Conservation (phyloP, 1,140 invertebrate species). For the Tetragnatha versicolor region DNA sequence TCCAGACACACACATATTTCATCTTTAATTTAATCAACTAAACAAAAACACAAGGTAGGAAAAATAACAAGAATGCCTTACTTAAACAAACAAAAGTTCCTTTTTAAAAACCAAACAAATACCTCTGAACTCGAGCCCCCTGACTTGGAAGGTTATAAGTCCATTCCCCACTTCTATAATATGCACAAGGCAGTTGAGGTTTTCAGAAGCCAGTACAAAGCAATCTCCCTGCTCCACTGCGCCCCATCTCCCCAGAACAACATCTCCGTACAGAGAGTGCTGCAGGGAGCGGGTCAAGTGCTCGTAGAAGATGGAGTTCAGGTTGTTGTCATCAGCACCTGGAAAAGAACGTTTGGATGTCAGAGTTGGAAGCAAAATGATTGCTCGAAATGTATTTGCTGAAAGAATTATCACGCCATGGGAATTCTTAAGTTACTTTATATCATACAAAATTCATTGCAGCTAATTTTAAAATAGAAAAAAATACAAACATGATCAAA, state of each 20-base stretch:
- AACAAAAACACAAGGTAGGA: background rate
- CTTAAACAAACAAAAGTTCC: too few relatives aligned
- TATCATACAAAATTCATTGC: too few relatives aligned
- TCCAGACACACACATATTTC: background rate
- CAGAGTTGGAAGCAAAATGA: background rate
- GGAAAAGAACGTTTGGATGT: constrained; percentile 41
- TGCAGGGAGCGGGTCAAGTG: constrained; percentile 96
- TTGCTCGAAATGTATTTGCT: background rate
- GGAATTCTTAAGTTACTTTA: background rate
- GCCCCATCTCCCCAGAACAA: constrained; percentile 91
- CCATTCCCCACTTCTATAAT: constrained; percentile 99
- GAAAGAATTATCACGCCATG: background rate
- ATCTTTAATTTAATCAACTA: background rate
- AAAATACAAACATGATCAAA: too few relatives aligned
- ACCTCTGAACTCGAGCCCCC: constrained; percentile 96
- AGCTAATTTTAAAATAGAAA: too few relatives aligned
- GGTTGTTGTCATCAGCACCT: constrained; percentile 94
- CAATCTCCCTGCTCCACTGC: constrained; percentile 93
- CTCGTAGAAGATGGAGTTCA: constrained; percentile 99
- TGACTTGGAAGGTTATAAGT: constrained; percentile 95
- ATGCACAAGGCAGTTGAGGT: constrained; percentile 97
- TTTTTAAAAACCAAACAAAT: too few relatives aligned
- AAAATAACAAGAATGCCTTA: background rate
- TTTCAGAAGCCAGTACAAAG: constrained; percentile 96
- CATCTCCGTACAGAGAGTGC: constrained; percentile 93